Base-by-base conservation (phyloP, 2,888 invertebrate species). In the Dyspetes luteomarginatus region DNA sequence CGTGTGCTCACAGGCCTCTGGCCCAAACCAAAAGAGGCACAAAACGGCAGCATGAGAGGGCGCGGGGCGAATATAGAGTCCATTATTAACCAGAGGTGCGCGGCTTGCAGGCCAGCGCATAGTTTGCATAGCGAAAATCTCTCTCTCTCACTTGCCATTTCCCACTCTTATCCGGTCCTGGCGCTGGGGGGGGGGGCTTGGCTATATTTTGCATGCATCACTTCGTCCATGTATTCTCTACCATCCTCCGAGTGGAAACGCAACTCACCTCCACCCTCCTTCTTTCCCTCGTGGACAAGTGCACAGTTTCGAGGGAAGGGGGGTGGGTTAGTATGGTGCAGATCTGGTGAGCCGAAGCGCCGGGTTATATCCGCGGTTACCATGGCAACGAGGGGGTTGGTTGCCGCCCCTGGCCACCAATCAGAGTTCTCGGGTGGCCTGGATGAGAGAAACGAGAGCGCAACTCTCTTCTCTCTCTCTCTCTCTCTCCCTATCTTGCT, bases 301-400 rank as follows among this genome's bases (percentile, higher is more conserved):
- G 60, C 60, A 52, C 50, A 48, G 48, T 15, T 48, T n/a, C 4
- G 48, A 15, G 48, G 15, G 5, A 22, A 48, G 12, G 24, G 7
- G 30, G 3, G 5, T 2, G 4, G 9, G 15, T 9, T 4, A 28
- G 48, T 9, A 1, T 43, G 24, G 30, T n/a, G 26, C 19, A 15
- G 52, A 26, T 7, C n/a, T 12, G 36, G 9, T 36, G 36, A 17
- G 48, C 48, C 48, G 56, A 65, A 71, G 76, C 79, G 90, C 91
- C 93, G 93, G 92, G 91, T 86, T 85, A 88, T 87, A 87, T 88
- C 88, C 85, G 84, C 92, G 93, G 94, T 94, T 93, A 93, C 94
- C 93, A 94, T 92, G 91, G 94, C 92, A 93, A 94, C 94, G 84
- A 85, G 88, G 88, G 89, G 88, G 87, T 87, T 90, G 89, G 90